These are phyloP conservation scores for Brachypodius melanocephalos DNA, from an alignment of 2,113 vertebrate genomes.

Conservation along the genomic window DNA sequence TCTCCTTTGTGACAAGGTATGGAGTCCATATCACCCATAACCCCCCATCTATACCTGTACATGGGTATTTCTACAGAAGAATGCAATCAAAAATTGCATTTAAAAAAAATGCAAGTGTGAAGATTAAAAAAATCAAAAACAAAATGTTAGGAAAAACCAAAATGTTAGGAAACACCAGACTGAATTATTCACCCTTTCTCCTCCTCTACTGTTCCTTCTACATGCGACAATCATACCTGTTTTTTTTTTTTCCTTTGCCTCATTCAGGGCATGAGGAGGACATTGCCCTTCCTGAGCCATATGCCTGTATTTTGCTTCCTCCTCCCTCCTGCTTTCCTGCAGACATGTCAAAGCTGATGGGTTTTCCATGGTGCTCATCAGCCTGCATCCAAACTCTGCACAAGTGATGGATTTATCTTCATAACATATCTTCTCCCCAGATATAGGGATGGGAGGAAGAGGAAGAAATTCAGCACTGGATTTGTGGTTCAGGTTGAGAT, in stretches of 20 bases:
- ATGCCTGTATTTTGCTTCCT: not conserved
- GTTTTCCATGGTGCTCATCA: not conserved
- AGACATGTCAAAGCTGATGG: not conserved
- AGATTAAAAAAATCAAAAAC: not conserved
- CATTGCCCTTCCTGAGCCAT: not conserved
- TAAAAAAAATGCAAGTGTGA: not conserved
- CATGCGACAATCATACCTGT: not conserved
- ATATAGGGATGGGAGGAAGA: not conserved
- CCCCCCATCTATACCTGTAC: not conserved
- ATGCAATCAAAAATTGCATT: not conserved
- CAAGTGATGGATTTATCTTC: not conserved
- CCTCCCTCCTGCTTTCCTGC: not conserved
- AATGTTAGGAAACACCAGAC: not conserved
- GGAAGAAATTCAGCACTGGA: not conserved
- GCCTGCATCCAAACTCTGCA: not conserved
- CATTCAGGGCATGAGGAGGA: not conserved
- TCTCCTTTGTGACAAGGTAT: not conserved
- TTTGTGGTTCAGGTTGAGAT: not conserved
- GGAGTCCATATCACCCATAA: not conserved
- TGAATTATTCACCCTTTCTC: not conserved
- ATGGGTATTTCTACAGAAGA: not conserved
- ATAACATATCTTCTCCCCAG: not conserved
- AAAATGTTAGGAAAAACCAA: not conserved
- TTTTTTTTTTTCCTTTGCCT: not conserved
- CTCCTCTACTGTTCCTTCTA: not conserved